Percentiles rank a stretch among this genome's conserved stretches.
These are phyloP conservation scores for western clawed frog (Xenopus tropicalis) DNA, from an alignment of 2,113 vertebrate species.

Conservation along the genomic window DNA sequence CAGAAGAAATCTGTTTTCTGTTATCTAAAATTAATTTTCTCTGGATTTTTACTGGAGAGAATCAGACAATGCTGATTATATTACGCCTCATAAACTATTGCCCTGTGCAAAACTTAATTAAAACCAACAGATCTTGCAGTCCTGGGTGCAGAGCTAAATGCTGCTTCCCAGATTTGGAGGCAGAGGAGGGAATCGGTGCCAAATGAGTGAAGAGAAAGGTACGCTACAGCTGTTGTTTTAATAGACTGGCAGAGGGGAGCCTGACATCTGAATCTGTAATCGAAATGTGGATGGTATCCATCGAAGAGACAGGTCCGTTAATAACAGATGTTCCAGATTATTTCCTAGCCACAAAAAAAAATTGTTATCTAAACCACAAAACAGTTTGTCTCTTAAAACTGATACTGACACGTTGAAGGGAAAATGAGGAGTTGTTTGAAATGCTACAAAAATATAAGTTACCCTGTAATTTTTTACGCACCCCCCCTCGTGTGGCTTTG, in stretches of 20 bases:
- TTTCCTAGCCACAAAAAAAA: too few relatives aligned
- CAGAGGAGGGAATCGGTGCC: neutral
- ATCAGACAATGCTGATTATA: slow-evolving; percentile 32
- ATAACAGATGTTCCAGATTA: neutral
- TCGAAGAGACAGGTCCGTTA: neutral
- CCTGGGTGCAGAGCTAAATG: slow-evolving; percentile 32
- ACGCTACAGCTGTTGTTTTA: slow-evolving; percentile 41
- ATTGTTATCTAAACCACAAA: too few relatives aligned
- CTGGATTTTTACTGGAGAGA: slow-evolving; percentile 37
- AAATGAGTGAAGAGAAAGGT: slow-evolving; percentile 27
- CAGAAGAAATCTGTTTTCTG: slow-evolving; percentile 34
- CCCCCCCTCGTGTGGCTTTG: too few relatives aligned
- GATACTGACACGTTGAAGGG: too few relatives aligned
- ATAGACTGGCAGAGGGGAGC: slow-evolving; percentile 25
- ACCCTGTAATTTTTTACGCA: too few relatives aligned
- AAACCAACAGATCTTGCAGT: slow-evolving; percentile 43
- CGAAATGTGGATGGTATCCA: slow-evolving; percentile 15
- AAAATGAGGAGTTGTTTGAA: too few relatives aligned
- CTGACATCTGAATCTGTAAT: slow-evolving; percentile 7
- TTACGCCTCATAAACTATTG: slow-evolving; percentile 43
- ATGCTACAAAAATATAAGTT: too few relatives aligned
- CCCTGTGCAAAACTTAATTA: slow-evolving; percentile 45
- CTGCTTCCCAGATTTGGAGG: slow-evolving; percentile 8
- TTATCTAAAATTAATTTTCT: slow-evolving; percentile 45
- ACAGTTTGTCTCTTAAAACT: too few relatives aligned